Conservation (phyloP, 2,113 vertebrate species). For the Furnarius figulus region DNA sequence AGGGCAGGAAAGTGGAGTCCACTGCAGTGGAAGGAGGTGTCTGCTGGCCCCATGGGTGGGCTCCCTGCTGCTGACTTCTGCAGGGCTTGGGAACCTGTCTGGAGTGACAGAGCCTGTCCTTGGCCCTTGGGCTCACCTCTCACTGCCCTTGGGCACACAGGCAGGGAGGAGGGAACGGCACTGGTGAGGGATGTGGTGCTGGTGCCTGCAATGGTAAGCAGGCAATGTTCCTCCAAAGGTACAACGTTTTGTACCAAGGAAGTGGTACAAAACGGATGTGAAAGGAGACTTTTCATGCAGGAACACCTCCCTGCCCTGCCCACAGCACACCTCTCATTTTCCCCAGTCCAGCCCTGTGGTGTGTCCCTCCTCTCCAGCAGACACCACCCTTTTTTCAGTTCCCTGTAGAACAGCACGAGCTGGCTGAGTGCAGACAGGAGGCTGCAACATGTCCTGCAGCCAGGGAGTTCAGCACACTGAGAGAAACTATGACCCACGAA, state of each 20-base stretch:
- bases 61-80: neutral
- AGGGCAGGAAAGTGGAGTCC: neutral
- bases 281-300: neutral
- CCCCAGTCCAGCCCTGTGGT: neutral
- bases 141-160: neutral
- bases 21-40: neutral
- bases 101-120: neutral
- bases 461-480: fast-evolving
- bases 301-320: neutral
- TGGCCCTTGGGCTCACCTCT: neutral
- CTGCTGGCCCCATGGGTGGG: fast-evolving
- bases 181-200: fast-evolving
- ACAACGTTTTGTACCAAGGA: neutral
- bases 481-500: neutral
- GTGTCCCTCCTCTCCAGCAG: neutral
- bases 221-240: neutral
- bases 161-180: neutral
- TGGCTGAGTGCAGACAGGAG: neutral
- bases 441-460: neutral
- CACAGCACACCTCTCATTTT: neutral
- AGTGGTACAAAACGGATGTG: neutral
- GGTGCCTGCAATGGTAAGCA: neutral
- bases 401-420: neutral
- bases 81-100: neutral
- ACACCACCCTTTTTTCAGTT: neutral